phyloP scores from a whole-genome alignment of 2,113 vertebrate genomes.

The Oreotragus oreotragus region DNA sequence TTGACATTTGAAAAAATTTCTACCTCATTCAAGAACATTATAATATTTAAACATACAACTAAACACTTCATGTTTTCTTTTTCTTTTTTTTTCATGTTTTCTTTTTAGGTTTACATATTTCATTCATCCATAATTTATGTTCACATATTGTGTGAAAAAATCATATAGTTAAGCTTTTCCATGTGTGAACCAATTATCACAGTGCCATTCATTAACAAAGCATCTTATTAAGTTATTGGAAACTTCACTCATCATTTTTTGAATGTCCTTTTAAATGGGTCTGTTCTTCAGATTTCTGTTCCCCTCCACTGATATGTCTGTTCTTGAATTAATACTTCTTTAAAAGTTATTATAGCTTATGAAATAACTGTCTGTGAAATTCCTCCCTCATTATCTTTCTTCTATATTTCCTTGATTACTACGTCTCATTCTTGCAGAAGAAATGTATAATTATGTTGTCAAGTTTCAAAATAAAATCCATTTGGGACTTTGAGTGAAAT shows the following conservation, averaged over 20 bases:
- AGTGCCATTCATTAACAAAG: neutral
- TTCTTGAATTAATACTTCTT: slow-evolving; percentile 10
- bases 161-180: neutral
- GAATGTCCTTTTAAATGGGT: neutral
- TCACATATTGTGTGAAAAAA: neutral
- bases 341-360: neutral
- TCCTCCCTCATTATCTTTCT: slow-evolving; percentile 9
- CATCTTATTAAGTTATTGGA: neutral
- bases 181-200: neutral
- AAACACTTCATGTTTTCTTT: neutral
- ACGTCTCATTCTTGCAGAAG: slow-evolving; percentile 2
- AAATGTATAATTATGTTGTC: slow-evolving; percentile 56
- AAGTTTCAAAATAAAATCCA: slow-evolving; percentile 50
- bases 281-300: slow-evolving; percentile 24
- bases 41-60: neutral
- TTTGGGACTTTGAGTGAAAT: slow-evolving; percentile 48
- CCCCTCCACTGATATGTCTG: neutral
- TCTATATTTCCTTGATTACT: slow-evolving; percentile 24
- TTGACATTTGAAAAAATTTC: neutral
- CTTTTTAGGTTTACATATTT: neutral
- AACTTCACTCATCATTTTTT: neutral
- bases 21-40: neutral
- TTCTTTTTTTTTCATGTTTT: no score
- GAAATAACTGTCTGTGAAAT: slow-evolving; percentile 20
- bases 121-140: neutral